Percentiles rank a stretch among this genome's conserved stretches.
These are phyloP conservation scores for Pemphredon lugubris DNA, from an alignment of 2,888 invertebrate genomes.

Conservation along the genomic window DNA sequence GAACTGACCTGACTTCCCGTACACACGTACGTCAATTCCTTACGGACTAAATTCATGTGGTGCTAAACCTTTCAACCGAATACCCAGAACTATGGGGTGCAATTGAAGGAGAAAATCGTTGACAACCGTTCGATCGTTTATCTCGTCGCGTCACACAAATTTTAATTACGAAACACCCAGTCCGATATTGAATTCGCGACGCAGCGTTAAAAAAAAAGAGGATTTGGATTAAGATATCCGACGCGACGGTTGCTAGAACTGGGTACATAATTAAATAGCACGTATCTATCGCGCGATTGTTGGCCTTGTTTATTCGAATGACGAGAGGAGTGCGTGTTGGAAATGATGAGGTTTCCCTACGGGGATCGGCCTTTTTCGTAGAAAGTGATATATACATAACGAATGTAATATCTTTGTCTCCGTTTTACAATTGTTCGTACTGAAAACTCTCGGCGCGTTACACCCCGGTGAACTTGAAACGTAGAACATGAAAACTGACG, in stretches of 20 bases:
- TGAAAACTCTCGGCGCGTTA: conserved; percentile 36
- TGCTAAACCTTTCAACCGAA: too few species aligned
- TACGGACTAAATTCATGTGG: neutral
- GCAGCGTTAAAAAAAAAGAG: neutral
- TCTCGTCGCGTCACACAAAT: too few species aligned
- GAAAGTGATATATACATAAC: conserved; percentile 12
- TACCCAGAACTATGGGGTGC: too few species aligned
- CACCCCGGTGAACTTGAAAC: conserved; percentile 13
- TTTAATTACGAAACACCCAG: too few species aligned
- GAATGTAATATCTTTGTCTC: neutral
- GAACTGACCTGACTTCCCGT: too few species aligned
- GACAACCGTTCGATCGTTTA: too few species aligned
- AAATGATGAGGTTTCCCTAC: conserved; percentile 14
- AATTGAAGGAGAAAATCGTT: too few species aligned
- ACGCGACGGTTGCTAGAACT: neutral
- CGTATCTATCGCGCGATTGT: neutral
- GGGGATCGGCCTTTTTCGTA: conserved; percentile 8
- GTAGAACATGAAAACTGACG: conserved; percentile 2
- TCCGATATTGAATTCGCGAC: too few species aligned
- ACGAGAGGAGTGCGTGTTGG: neutral
- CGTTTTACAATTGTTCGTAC: conserved; percentile 10
- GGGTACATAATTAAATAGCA: neutral
- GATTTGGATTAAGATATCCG: neutral
- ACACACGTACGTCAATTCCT: too few species aligned
- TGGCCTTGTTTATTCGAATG: neutral